Percentiles rank a stretch among this genome's conserved stretches.
phyloP scores from a whole-genome alignment of 2,797 vertebrate genomes.

The Protonibea diacanthus region DNA sequence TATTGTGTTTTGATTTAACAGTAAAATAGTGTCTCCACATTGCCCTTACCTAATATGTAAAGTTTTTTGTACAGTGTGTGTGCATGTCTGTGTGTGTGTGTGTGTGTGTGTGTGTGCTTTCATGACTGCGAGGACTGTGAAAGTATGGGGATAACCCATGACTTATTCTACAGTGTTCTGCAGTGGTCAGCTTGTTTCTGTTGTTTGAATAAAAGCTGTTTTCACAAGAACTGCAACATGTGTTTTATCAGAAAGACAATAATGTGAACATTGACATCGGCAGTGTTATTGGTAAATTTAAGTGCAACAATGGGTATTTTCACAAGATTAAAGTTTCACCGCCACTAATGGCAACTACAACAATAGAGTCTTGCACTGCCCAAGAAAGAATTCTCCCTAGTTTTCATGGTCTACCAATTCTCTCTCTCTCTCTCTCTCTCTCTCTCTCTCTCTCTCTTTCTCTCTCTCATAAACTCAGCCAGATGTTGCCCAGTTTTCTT shows the following conservation, averaged over 20 bases:
- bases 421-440: slow-evolving; percentile 50
- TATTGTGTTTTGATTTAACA: slow-evolving; percentile 88
- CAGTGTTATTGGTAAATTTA: slow-evolving; percentile 58
- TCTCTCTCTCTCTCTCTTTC: slow-evolving; percentile 50
- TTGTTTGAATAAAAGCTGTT: slow-evolving; percentile 94
- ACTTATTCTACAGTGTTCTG: slow-evolving; percentile 90
- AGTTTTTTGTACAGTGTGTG: slow-evolving; percentile 89
- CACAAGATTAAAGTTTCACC: slow-evolving; percentile 72
- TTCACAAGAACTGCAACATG: slow-evolving; percentile 75
- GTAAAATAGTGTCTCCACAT: slow-evolving; percentile 83
- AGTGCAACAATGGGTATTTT: slow-evolving; percentile 70
- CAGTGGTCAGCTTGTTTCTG: slow-evolving; percentile 91
- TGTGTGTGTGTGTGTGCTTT: slow-evolving; percentile 70
- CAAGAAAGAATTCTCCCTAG: slow-evolving; percentile 75
- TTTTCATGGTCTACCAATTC: slow-evolving; percentile 84
- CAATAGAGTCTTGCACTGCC: slow-evolving; percentile 75
- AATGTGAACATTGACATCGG: slow-evolving; percentile 51
- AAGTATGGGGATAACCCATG: slow-evolving; percentile 65
- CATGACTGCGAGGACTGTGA: slow-evolving; percentile 55
- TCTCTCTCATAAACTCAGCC: slow-evolving; percentile 86
- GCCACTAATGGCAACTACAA: slow-evolving; percentile 76
- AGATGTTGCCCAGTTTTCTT: slow-evolving; percentile 88
- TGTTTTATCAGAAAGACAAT: slow-evolving; percentile 60
- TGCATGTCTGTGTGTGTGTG: slow-evolving; percentile 82
- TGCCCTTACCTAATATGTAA: slow-evolving; percentile 74